Conservation (phyloP, 2,797 vertebrate genomes). For the Alouatta caraya region DNA sequence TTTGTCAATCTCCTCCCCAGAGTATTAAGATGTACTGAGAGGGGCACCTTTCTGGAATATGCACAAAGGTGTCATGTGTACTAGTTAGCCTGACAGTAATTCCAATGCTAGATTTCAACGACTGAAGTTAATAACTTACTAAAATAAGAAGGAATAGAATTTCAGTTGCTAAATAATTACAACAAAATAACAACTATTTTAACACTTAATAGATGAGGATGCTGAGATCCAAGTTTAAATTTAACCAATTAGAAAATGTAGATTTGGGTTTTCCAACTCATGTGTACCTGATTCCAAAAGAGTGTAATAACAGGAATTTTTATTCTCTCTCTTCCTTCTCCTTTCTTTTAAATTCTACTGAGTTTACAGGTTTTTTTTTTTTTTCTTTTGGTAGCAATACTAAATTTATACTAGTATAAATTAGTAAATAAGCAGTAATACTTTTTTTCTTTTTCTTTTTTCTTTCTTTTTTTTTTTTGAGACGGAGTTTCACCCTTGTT, state of each 20-base stretch:
- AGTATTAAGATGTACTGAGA: background rate
- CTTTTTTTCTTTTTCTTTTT: background rate
- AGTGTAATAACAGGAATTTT: background rate
- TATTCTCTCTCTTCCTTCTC: background rate
- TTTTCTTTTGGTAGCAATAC: background rate
- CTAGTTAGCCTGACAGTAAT: background rate
- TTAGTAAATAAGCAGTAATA: background rate
- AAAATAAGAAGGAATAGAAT: constrained; percentile 1
- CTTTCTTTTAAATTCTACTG: background rate
- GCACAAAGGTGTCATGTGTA: background rate
- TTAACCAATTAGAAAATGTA: background rate
- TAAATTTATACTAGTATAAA: background rate
- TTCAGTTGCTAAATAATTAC: background rate
- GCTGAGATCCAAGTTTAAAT: background rate
- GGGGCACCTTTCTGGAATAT: background rate
- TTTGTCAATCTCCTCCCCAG: background rate
- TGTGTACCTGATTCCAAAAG: background rate
- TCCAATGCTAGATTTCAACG: background rate
- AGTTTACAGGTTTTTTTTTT: background rate
- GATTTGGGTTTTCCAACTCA: background rate
- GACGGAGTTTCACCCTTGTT: too few species aligned
- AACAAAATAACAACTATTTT: background rate
- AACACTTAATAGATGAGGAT: background rate
- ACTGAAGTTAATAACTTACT: background rate
- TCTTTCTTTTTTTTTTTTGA: too few species aligned